Evolutionary conservation across 2,888 invertebrate genomes (phyloP), one percentile per base, ranked within the genome.

Genomic region (Brachypalpus laphriformis): DNA sequence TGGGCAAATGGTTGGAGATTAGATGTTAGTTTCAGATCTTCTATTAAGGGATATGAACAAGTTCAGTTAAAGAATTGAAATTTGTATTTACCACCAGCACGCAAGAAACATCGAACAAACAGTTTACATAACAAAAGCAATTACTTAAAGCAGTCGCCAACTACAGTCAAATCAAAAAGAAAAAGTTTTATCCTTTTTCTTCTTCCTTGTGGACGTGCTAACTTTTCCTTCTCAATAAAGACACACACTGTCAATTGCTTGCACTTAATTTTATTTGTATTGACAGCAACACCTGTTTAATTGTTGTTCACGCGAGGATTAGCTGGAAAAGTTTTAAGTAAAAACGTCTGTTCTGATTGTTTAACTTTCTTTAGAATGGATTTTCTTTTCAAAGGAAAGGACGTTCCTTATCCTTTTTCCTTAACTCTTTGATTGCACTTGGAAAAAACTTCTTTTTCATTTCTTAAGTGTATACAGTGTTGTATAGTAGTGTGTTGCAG

Each of bases 281-380:
- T 63, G 82, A 74, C 82, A 74, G 72, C 45, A 83, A 83, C 78
- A 83, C 81, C 75, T 75, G 80, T 81, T 81, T 85, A 85, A 85
- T 85, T 85, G 83, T 65, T 59, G 49, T 70, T 65, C 80, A 11
- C 80, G 14, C 80, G 7, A 7, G 45, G 74, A 80, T 85, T 85
- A 71, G 28, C 22, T 37, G 70, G 7, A 31, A 70, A 80, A 85
- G 11, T 56, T 75, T 85, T 37, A 42, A 80, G 49, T 54, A 78
- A 75, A 80, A 82, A 49, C 25, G 82, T 71, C 82, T 71, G 57
- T 66, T 82, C 59, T 14, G 66, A 82, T 82, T 82, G 45, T 66
- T 61, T 40, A 71, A 85, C 47, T 81, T 75, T 75, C 20, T n/a
- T 22, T 59, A 8, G 28, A 20, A 51, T n/a, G 34, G 74, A 49